Base-by-base conservation (phyloP, 2,113 vertebrate species). In the Megaceryle torquata region DNA sequence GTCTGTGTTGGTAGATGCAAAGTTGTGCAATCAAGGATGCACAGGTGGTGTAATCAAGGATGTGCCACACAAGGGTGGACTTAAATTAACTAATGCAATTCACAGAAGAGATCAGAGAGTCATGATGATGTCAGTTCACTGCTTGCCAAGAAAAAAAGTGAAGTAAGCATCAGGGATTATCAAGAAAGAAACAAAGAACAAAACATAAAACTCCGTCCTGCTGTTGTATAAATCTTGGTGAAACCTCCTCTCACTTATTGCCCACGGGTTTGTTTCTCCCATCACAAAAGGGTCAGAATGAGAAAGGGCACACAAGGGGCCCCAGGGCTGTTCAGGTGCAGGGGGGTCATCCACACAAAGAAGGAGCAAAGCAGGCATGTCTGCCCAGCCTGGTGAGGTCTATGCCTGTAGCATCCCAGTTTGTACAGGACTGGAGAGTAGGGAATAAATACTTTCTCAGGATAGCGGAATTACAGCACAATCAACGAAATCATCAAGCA, bases 371-470 rank as follows among this genome's bases (percentile, higher is more conserved):
- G 59, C n/a, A 69, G 56, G 21, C 14, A 63, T 9, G 28, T 33
- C 53, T 90, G 26, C 18, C 31, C 61, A 79, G 53, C 20, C 33
- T 69, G 10, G 6, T 31, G 56, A 68, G 35, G 3, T 18, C 56
- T 46, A 11, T 51, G 37, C 10, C 29, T 0, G 0, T 5, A 53
- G 39, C 10, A 29, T 67, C 20, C 19, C 1, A 1, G 13, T 7
- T 46, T n/a, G 13, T 37, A 46, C 2, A 1, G 13, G 33, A 24
- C 5, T 0, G 1, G 12, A 26, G 63, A 86, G 15, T 9, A 39
- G 26, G 16, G n/a, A 88, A 54, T 0, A 0, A 54, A 15, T 9
- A 17, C 24, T 37, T 19, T 28, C 35, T 70, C 0, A 0, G 50
- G 25, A 43, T 37, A 70, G 25, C 0, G 0, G 60, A 63, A 75